Base-by-base conservation (phyloP, 2,113 vertebrate genomes). In the Opisthocomus hoazin region DNA sequence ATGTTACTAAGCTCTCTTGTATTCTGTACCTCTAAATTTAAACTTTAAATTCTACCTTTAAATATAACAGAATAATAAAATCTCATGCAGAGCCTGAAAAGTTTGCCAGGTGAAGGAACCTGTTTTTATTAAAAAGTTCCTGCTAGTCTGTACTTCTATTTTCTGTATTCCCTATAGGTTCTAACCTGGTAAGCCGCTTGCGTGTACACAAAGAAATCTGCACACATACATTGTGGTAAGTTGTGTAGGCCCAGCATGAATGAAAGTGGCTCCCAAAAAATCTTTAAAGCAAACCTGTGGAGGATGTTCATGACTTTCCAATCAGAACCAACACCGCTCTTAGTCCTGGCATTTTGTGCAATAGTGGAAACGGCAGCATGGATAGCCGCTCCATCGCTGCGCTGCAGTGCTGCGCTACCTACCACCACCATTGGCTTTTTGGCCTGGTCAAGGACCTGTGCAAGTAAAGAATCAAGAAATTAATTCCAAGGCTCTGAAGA, bases 241-340 rank as follows among this genome's bases (percentile, higher is more conserved):
- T 41, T 32, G 2, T 27, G 9, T 3, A 85, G 18, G 15, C 48
- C 17, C 32, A 75, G 27, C 0, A 1, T 54, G 14, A 71, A 80
- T 7, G 13, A 26, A 63, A 85, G 41, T 14, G 15, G 18, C 43
- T 87, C 68, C 76, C 56, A 69, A 57, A 56, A 54, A 60, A 30
- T 10, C 48, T 78, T 78, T 74, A 73, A 76, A 95, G 71, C 98
- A 96, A 93, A 99, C 99, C 99, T 99, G 97, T 99, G 99, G 58
- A 99, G 98, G 81, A 99, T 98, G 94, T 99, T 99, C 95, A 99
- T 98, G 89, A 99, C 99, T 93, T 99, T 99, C 99, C 99, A 99
- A 5, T 99, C 98, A 23, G 97, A 96, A 80, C 97, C 95, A 94
- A 98, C 98, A 22, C 98, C 98, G 1, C 99, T 99, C 83, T 98